phyloP scores from a whole-genome alignment of 2,113 vertebrate species.

The Phalacrocorax pelagicus region DNA sequence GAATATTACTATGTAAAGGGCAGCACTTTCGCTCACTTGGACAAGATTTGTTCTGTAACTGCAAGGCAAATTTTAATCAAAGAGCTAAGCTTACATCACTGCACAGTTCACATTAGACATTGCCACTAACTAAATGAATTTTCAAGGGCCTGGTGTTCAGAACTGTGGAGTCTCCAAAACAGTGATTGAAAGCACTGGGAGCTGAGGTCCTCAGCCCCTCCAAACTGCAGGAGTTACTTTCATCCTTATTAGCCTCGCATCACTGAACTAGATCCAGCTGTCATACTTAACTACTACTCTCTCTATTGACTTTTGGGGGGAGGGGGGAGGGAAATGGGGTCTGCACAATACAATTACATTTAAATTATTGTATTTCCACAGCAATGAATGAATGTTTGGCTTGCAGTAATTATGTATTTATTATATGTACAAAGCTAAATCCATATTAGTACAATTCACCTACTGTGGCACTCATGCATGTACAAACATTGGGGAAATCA shows the following conservation, averaged over 20 bases:
- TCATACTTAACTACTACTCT: not conserved
- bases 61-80: not conserved
- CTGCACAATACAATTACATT: not conserved
- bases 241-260: not conserved
- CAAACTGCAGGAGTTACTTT: not conserved
- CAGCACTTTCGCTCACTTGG: not conserved
- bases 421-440: slow-evolving; percentile 3
- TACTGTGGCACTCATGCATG: not conserved
- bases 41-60: not conserved
- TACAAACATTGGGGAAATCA: not conserved
- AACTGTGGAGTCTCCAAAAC: not conserved
- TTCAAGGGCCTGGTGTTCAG: not conserved
- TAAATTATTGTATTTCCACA: not conserved
- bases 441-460: not conserved
- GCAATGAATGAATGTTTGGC: slow-evolving; percentile 10
- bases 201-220: not conserved
- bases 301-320: not conserved
- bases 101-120: not conserved
- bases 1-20: not conserved
- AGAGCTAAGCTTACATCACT: not conserved
- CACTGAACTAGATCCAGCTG: not conserved
- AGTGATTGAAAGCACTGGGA: not conserved
- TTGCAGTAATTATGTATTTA: slow-evolving; percentile 35
- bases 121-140: not conserved
- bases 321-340: not conserved